Evolutionary conservation across 1,140 invertebrate genomes (phyloP).

Genomic region (Agrypnia vestita): DNA sequence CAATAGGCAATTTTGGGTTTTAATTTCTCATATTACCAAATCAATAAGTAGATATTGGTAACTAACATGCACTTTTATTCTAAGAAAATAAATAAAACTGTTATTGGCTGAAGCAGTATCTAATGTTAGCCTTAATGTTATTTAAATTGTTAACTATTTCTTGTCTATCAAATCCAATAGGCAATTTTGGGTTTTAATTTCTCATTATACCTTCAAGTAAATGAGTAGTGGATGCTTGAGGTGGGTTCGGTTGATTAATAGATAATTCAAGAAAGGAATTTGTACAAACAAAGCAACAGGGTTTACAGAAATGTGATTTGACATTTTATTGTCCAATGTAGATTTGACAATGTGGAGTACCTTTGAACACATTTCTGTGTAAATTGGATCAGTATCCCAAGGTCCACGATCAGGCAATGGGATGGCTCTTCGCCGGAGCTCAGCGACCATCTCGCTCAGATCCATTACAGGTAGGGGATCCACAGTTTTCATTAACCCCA

Average conservation of each 20-base stretch:
- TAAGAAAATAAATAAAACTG: too few relatives aligned
- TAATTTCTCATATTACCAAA: too few relatives aligned
- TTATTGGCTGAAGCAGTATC: too few relatives aligned
- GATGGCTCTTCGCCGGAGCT: conserved; percentile 86
- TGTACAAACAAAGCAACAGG: conserved; percentile 58
- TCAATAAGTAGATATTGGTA: too few relatives aligned
- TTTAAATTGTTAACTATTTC: too few relatives aligned
- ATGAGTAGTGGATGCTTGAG: too few relatives aligned
- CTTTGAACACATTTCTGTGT: conserved; percentile 81
- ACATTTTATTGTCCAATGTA: not conserved
- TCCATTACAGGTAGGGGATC: conserved; percentile 93
- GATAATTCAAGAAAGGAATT: not conserved
- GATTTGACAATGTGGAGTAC: conserved; percentile 67
- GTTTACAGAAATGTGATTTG: conserved; percentile 23
- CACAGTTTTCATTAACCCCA: conserved; percentile 85
- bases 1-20: too few relatives aligned
- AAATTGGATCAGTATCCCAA: conserved; percentile 80
- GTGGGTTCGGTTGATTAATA: not conserved
- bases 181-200: too few relatives aligned
- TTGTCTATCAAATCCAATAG: too few relatives aligned
- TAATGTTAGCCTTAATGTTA: too few relatives aligned
- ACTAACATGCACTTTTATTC: too few relatives aligned
- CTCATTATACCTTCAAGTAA: too few relatives aligned
- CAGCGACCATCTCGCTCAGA: conserved; percentile 88
- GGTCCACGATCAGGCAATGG: conserved; percentile 80